Evolutionary conservation across 2,888 invertebrate genomes (phyloP).

Genomic region (Phoronis australis): DNA sequence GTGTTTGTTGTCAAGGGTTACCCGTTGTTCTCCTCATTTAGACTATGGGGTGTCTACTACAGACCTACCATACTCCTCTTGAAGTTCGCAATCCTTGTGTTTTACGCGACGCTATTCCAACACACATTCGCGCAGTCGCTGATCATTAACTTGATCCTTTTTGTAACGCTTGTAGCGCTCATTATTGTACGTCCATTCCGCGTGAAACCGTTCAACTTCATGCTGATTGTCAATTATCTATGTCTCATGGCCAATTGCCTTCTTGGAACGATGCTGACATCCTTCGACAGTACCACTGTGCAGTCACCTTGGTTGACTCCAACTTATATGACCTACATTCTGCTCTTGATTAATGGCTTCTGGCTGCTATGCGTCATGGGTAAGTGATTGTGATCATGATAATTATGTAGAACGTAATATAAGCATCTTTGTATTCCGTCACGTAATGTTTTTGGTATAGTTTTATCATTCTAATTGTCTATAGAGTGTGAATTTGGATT

Average conservation of each 20-base stretch:
- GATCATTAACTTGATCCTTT: constrained; percentile 19
- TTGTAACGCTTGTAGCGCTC: constrained; percentile 20
- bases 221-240: constrained; percentile 25
- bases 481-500: too few species aligned
- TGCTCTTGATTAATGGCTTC: not conserved
- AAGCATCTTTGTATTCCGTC: too few species aligned
- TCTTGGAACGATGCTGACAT: constrained; percentile 28
- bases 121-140: constrained; percentile 26
- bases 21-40: constrained; percentile 42
- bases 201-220: constrained; percentile 30
- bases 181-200: constrained; percentile 33
- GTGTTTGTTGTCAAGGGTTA: constrained; percentile 35
- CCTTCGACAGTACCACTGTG: constrained; percentile 22
- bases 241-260: constrained; percentile 26
- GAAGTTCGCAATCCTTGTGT: constrained; percentile 26
- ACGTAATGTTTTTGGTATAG: too few species aligned
- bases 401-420: too few species aligned
- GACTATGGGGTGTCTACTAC: constrained; percentile 30
- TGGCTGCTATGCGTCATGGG: not conserved
- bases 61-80: constrained; percentile 26
- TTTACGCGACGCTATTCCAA: constrained; percentile 28
- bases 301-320: constrained; percentile 1
- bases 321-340: not conserved
- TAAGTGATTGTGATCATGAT: too few species aligned
- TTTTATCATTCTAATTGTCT: too few species aligned